phyloP scores from a whole-genome alignment of 2,797 vertebrate species.

The Cryptoprocta ferox region DNA sequence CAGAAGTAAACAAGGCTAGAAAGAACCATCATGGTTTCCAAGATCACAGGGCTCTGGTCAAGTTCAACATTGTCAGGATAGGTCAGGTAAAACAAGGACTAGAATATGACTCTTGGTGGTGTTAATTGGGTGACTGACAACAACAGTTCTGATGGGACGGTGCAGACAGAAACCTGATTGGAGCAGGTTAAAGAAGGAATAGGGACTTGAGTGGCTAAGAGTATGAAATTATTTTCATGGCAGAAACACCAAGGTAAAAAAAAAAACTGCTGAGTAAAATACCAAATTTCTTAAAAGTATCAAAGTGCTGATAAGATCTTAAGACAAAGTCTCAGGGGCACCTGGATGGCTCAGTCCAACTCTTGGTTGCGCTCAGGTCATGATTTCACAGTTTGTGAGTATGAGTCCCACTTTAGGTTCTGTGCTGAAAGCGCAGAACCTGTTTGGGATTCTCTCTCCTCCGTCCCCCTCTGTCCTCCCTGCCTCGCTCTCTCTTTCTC shows the following conservation, averaged over 20 bases:
- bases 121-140: background rate
- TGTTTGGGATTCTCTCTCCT: too few relatives aligned
- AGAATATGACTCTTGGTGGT: background rate
- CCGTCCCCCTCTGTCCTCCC: too few relatives aligned
- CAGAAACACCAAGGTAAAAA: background rate
- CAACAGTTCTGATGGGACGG: background rate
- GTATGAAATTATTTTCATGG: background rate
- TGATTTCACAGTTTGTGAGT: too few relatives aligned
- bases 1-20: background rate
- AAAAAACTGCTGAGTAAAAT: background rate
- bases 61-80: background rate
- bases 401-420: too few relatives aligned
- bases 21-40: background rate
- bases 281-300: background rate
- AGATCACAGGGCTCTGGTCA: background rate
- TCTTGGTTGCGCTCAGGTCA: too few relatives aligned
- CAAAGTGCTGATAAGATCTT: background rate
- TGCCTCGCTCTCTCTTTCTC: too few relatives aligned
- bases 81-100: background rate
- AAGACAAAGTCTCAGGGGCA: background rate
- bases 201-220: background rate
- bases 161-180: background rate
- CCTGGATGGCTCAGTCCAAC: too few relatives aligned
- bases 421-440: too few relatives aligned
- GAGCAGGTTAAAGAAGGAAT: background rate